phyloP scores from a whole-genome alignment of 2,797 vertebrate species.

The Gila robusta region DNA sequence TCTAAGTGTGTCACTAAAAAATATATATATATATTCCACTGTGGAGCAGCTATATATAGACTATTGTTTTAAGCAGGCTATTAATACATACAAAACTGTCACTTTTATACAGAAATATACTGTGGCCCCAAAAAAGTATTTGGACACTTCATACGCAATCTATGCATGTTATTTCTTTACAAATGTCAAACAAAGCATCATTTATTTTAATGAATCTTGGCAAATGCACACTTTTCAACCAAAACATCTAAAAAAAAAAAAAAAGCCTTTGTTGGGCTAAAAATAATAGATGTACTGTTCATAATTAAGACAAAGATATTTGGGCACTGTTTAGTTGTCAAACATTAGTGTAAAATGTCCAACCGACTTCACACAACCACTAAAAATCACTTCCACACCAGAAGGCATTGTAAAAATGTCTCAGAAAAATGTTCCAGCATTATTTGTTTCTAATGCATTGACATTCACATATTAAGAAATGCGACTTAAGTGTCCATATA shows the following conservation, averaged over 20 bases:
- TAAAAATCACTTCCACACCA: neutral
- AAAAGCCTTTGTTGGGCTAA: neutral
- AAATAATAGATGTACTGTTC: neutral
- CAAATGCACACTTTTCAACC: neutral
- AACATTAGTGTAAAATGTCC: neutral
- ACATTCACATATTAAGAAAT: neutral
- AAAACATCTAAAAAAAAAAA: neutral
- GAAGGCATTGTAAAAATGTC: neutral
- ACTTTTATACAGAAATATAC: neutral
- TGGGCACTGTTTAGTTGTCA: neutral
- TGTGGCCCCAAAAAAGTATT: neutral
- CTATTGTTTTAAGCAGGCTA: constrained; percentile 41
- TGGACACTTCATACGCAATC: neutral
- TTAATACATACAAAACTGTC: neutral
- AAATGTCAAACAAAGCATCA: neutral
- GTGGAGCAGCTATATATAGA: constrained; percentile 29
- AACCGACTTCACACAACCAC: neutral
- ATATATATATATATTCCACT: neutral
- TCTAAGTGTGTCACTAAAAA: constrained; percentile 21
- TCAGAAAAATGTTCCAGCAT: neutral
- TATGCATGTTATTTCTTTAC: neutral
- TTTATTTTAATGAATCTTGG: neutral
- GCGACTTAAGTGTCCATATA: neutral
- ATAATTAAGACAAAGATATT: neutral
- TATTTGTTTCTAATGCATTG: neutral